Percentiles rank a stretch among this genome's conserved stretches.
phyloP scores from a whole-genome alignment of 1,140 invertebrate species.

The Drosophila equinoxialis region DNA sequence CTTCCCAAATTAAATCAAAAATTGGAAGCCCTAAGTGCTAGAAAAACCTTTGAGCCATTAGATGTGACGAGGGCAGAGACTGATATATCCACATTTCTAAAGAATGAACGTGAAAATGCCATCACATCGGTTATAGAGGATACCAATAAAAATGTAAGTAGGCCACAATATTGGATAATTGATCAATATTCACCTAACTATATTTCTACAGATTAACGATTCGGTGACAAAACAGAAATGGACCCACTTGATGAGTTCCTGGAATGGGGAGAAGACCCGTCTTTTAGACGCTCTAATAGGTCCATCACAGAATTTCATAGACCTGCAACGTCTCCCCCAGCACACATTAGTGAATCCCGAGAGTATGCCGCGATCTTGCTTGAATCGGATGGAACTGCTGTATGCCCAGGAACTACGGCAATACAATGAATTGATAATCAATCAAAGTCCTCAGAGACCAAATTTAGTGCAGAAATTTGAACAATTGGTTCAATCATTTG shows the following conservation, averaged over 20 bases:
- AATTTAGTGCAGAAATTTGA: constrained; percentile 90
- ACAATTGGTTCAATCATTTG: constrained; percentile 88
- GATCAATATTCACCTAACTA: background rate
- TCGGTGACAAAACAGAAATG: constrained; percentile 89
- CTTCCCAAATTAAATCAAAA: constrained; percentile 96
- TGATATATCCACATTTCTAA: constrained; percentile 89
- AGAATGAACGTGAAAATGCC: constrained; percentile 97
- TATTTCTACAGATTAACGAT: constrained; percentile 86
- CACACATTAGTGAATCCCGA: constrained; percentile 86
- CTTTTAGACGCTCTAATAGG: constrained; percentile 94
- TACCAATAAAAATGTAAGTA: constrained; percentile 91
- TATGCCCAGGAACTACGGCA: constrained; percentile 93
- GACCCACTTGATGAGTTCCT: constrained; percentile 92
- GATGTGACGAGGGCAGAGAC: constrained; percentile 96
- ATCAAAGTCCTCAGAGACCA: constrained; percentile 86
- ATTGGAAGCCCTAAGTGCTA: constrained; percentile 92
- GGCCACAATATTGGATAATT: background rate
- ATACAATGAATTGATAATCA: constrained; percentile 92
- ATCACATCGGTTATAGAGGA: constrained; percentile 96
- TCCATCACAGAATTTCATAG: constrained; percentile 92
- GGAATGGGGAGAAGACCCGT: constrained; percentile 95
- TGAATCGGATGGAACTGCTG: constrained; percentile 86
- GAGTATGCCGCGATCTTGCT: constrained; percentile 82
- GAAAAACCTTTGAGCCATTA: constrained; percentile 93
- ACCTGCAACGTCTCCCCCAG: constrained; percentile 88